Percentiles rank a stretch among this genome's conserved stretches.
Evolutionary conservation across 2,888 invertebrate genomes (phyloP).

Genomic region (Heliconius ismenius): DNA sequence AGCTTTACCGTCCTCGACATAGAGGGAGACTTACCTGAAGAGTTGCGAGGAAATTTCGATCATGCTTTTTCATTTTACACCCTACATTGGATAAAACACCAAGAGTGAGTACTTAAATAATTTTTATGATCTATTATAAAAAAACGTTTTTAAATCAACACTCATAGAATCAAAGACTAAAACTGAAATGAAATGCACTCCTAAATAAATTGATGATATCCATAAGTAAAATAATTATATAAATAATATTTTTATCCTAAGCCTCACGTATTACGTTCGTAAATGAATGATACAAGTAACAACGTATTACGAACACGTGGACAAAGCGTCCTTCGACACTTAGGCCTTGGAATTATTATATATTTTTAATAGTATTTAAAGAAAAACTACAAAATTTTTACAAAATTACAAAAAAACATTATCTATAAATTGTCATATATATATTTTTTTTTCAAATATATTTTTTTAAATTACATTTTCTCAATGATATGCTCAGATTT

Average conservation of each 20-base stretch:
- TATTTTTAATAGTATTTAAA: neutral
- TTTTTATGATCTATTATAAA: neutral
- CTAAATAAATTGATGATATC: too few species aligned
- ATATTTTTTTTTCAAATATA: too few species aligned
- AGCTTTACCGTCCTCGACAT: slow-evolving; percentile 83
- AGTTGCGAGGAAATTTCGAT: slow-evolving; percentile 80
- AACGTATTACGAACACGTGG: slow-evolving; percentile 19
- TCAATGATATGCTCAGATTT: too few species aligned
- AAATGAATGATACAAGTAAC: neutral
- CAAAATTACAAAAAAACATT: too few species aligned
- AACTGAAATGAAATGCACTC: neutral
- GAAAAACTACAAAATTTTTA: neutral
- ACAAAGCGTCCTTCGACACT: slow-evolving; percentile 27
- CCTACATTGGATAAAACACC: slow-evolving; percentile 89
- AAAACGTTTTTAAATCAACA: too few species aligned
- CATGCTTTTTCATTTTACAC: slow-evolving; percentile 90
- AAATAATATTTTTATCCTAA: neutral
- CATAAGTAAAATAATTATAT: neutral
- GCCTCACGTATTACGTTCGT: neutral
- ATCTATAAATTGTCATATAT: too few species aligned
- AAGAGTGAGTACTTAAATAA: slow-evolving; percentile 77
- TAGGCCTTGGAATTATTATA: neutral
- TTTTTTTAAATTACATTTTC: too few species aligned
- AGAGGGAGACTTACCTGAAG: slow-evolving; percentile 71
- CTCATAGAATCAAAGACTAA: neutral